A percentile compares a stretch with the other conserved stretches of the same genome.
Evolutionary conservation across 2,113 vertebrate genomes (phyloP).

Genomic region (Equus quagga): DNA sequence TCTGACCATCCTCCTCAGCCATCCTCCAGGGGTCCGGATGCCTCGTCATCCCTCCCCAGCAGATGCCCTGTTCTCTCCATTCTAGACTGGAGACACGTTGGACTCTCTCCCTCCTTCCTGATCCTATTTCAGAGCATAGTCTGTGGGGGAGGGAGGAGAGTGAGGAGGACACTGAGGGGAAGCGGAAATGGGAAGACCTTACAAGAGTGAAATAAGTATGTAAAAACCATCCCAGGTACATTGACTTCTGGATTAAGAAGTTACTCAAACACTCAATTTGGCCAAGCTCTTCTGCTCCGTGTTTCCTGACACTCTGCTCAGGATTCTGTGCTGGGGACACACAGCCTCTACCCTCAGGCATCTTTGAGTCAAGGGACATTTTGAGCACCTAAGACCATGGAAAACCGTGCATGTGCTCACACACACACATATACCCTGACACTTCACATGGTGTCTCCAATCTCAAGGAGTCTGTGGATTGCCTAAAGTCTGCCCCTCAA

Average conservation of each 20-base stretch:
- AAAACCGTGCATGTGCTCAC: too few species aligned
- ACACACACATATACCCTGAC: too few species aligned
- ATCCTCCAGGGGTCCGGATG: background rate
- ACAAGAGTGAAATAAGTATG: background rate
- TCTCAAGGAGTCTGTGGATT: background rate
- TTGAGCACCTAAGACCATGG: background rate
- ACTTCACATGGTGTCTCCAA: background rate
- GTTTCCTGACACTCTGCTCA: background rate
- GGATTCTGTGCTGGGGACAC: background rate
- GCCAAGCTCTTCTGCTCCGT: background rate
- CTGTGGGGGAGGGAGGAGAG: background rate
- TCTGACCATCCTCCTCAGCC: background rate
- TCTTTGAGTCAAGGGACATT: background rate
- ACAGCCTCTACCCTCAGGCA: background rate
- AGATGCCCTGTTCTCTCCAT: background rate
- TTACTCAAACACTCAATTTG: background rate
- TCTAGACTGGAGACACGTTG: background rate
- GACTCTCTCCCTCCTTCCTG: background rate
- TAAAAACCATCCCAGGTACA: background rate
- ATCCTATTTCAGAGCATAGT: background rate
- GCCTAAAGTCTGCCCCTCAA: background rate
- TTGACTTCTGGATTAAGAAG: background rate
- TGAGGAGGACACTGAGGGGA: background rate
- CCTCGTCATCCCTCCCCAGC: rapidly evolving
- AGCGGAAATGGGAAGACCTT: background rate